A percentile compares a stretch with the other conserved stretches of the same genome.
phyloP scores from a whole-genome alignment of 2,797 vertebrate species.

The Fratercula arctica region DNA sequence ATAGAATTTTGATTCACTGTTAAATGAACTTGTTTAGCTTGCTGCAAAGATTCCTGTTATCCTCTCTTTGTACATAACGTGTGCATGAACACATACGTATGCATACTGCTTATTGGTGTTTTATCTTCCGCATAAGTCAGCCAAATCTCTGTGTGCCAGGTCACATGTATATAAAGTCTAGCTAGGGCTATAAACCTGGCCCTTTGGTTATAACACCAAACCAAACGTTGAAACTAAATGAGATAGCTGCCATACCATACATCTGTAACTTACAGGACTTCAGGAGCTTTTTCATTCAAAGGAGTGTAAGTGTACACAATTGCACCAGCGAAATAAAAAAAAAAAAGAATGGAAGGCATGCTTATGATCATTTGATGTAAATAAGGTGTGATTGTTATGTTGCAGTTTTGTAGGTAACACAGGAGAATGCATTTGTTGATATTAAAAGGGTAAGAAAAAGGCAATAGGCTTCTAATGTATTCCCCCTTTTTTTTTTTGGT shows the following conservation, averaged over 20 bases:
- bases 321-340: not conserved
- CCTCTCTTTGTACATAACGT: not conserved
- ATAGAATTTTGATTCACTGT: not conserved
- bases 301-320: not conserved
- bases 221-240: not conserved
- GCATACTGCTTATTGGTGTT: not conserved
- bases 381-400: not conserved
- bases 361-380: not conserved
- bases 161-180: not conserved
- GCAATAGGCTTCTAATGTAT: not conserved
- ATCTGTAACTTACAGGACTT: not conserved
- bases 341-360: not conserved
- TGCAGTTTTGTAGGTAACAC: not conserved
- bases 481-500: not conserved
- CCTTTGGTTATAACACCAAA: not conserved
- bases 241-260: not conserved
- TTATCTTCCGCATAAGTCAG: not conserved
- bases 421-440: not conserved
- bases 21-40: not conserved
- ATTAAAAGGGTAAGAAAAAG: not conserved
- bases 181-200: not conserved
- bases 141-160: not conserved
- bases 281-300: not conserved
- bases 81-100: not conserved
- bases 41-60: not conserved